Base-by-base conservation (phyloP, 2,888 invertebrate species). In the Harpagoxenus sublaevis region DNA sequence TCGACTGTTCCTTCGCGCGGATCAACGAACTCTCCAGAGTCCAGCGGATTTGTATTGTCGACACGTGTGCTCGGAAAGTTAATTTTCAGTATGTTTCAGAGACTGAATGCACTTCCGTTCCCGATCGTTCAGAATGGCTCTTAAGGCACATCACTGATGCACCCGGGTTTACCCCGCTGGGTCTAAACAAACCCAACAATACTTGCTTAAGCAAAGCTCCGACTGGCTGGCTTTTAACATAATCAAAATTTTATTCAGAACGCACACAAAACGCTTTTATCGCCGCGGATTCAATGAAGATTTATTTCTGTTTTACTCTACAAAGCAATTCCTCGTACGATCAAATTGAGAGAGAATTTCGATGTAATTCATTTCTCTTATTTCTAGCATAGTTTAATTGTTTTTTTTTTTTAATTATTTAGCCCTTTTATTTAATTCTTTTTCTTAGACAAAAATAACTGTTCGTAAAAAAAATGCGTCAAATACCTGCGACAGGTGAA, bases 401-500 rank as follows among this genome's bases (percentile, higher is more conserved):
- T 3, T 48, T 62, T 2, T 5, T 23, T 23, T 23, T n/a, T n/a
- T n/a, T n/a, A 74, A 53, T 55, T 18, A 48, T 8, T 31, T 8
- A 28, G n/a, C 3, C 2, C 12, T 53, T 48, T 75, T 28, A 51
- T 65, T 53, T 65, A n/a, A 60, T 9, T 23, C 3, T 15, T 23
- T 39, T 39, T 28, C 5, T 28, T 28, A 23, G 10, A 42, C 15
- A 6, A 53, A 28, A 51, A 65, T 65, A 57, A 53, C 23, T 9
- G 8, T 39, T 73, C 4, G 6, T 60, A 31, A 35, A 55, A 53
- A 35, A 35, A 31, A 1, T 18, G 35, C 23, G 10, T 18, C 2
- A 77, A 31, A 81, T 93, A 95, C 95, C 95, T 95, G 95, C 70
- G 94, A 94, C 83, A 95, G 90, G 88, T 92, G 93, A 84, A 88